phyloP scores from a whole-genome alignment of 2,797 vertebrate species.

The Anas acuta region DNA sequence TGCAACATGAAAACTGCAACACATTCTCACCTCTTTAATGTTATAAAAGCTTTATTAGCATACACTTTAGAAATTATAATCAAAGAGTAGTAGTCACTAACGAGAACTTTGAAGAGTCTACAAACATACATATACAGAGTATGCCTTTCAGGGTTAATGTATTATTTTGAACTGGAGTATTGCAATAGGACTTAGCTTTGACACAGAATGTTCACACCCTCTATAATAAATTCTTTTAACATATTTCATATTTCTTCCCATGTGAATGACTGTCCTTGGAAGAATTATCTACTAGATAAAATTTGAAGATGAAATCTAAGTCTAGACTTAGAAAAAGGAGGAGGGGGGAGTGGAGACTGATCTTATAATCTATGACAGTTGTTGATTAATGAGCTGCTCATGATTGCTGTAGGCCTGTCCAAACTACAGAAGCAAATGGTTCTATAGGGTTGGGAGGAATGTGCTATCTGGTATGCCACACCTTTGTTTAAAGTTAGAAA shows the following conservation, averaged over 20 bases:
- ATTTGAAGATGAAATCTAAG: constrained; percentile 57
- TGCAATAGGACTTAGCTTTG: constrained; percentile 37
- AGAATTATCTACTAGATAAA: constrained; percentile 65
- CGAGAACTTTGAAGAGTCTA: constrained; percentile 20
- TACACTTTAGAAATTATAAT: constrained; percentile 1
- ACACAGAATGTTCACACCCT: constrained; percentile 51
- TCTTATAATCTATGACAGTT: constrained; percentile 7
- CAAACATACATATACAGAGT: neutral
- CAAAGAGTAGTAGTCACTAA: neutral
- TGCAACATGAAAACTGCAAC: constrained; percentile 20
- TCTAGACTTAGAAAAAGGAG: constrained; percentile 45
- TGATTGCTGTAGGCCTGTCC: constrained; percentile 29
- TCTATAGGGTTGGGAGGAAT: constrained; percentile 2
- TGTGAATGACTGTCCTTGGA: constrained; percentile 47
- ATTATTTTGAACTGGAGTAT: constrained; percentile 45
- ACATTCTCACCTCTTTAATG: constrained; percentile 4
- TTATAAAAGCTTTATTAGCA: constrained; percentile 32
- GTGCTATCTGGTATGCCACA: neutral
- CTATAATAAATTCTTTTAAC: constrained; percentile 57
- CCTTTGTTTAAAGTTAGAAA: constrained; percentile 29
- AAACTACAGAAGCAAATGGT: neutral
- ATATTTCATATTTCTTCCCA: constrained; percentile 52
- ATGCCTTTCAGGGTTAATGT: constrained; percentile 40
- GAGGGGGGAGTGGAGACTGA: neutral
- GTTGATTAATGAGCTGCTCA: constrained; percentile 51